phyloP scores from a whole-genome alignment of 2,113 vertebrate genomes.

The Gopherus flavomarginatus region DNA sequence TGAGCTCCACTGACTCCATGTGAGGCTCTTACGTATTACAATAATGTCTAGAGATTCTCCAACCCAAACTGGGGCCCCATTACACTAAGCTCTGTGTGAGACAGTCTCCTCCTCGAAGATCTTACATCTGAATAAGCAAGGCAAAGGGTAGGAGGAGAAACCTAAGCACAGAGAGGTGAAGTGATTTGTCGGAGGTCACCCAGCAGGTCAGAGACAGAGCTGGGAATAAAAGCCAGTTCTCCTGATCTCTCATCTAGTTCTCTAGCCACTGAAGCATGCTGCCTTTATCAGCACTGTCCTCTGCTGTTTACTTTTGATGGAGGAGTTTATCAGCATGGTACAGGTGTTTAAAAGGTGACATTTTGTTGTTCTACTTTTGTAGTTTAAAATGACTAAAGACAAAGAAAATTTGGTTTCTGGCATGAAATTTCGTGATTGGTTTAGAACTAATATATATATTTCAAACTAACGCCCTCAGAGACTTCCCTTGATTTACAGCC shows the following conservation, averaged over 20 bases:
- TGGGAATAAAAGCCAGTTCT: neutral
- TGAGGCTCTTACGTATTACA: neutral
- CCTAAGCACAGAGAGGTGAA: neutral
- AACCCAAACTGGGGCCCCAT: neutral
- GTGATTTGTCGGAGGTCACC: neutral
- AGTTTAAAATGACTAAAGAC: slow-evolving; percentile 51
- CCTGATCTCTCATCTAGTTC: neutral
- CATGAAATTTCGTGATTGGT: slow-evolving; percentile 44
- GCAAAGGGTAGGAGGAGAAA: neutral
- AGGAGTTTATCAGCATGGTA: neutral
- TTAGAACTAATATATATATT: slow-evolving; percentile 5
- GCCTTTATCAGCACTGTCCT: neutral
- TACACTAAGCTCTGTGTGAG: neutral
- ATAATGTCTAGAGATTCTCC: neutral
- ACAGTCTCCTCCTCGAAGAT: neutral
- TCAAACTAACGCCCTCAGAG: slow-evolving; percentile 28
- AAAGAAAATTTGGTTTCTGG: slow-evolving; percentile 31
- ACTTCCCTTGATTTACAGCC: neutral
- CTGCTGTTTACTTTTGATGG: slow-evolving; percentile 14
- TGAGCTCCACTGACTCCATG: neutral
- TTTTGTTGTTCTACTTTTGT: slow-evolving; percentile 23
- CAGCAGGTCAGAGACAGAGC: neutral
- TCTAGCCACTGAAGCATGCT: neutral
- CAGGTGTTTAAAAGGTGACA: slow-evolving; percentile 27
- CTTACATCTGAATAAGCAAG: neutral